Evolutionary conservation across 2,113 vertebrate genomes (phyloP), one percentile per base, ranked within the genome.

Genomic region (Notiomystis cincta): DNA sequence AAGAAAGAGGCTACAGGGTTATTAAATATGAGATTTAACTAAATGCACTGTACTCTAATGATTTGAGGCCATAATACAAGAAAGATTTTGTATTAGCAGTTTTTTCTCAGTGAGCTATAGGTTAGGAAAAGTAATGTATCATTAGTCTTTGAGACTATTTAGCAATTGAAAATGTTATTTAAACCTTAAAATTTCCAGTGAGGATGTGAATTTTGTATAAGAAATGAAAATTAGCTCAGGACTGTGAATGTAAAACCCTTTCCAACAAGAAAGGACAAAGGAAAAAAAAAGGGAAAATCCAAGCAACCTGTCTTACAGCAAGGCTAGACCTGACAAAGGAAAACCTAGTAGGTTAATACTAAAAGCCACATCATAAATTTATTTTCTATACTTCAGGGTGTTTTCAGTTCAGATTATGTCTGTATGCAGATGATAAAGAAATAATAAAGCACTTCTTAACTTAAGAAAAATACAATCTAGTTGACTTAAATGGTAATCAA

Each of bases 191-290:
- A 87, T 38, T 64, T 11, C 6, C n/a, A 64, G n/a, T 86, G 7
- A 48, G 8, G 30, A 54, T 31, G 30, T 25, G 50, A 64, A 48
- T 81, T 89, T 40, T 40, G 7, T 38, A 45, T 18, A 25, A 35
- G 75, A 87, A 72, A 31, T 1, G 11, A 77, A 89, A 91, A 64
- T 33, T 51, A 72, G 1, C 35, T 89, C 35, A 75, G 10, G 27
- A 37, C 15, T 3, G 1, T 64, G 57, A 92, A 84, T 14, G 10
- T 0, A 61, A 96, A 97, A 95, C 93, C 73, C 92, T 83, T 96
- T 95, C 77, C 91, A 95, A 94, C 78, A 96, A 93, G 50, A 87
- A 47, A 56, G 7, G 4, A 62, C 7, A 16, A 20, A 47, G 2
- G 7, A 13, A 40, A 12, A 33, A 24, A 30, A 7, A 1, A 0